phyloP scores from a whole-genome alignment of 2,797 vertebrate genomes.

The Sebastes matsubarae region DNA sequence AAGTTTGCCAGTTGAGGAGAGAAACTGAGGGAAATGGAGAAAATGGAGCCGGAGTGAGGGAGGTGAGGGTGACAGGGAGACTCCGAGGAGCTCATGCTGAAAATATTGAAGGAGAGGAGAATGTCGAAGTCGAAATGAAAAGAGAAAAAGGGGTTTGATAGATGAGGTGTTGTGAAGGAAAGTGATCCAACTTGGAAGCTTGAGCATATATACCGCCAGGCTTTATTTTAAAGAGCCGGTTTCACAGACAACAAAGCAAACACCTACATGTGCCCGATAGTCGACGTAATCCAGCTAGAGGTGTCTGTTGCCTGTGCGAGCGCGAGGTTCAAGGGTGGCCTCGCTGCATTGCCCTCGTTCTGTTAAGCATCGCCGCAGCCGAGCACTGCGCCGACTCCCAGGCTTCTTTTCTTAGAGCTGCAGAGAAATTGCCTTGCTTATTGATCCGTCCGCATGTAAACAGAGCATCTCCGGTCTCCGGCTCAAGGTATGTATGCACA shows the following conservation, averaged over 20 bases:
- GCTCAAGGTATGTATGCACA: constrained; percentile 64
- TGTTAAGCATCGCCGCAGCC: constrained; percentile 27
- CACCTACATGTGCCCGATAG: constrained; percentile 57
- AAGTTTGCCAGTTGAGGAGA: constrained; percentile 26
- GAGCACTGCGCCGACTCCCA: constrained; percentile 12
- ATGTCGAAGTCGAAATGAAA: constrained; percentile 37
- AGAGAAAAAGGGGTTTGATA: constrained; percentile 7
- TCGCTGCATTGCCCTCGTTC: constrained; percentile 50
- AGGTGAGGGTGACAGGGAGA: constrained; percentile 41
- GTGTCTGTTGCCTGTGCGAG: constrained; percentile 32
- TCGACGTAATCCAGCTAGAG: constrained; percentile 35
- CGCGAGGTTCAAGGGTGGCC: constrained; percentile 50
- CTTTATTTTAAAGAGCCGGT: constrained; percentile 56
- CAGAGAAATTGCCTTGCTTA: constrained; percentile 58
- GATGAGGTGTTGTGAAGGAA: constrained; percentile 4
- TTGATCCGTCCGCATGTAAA: constrained; percentile 70
- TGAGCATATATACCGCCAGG: neutral
- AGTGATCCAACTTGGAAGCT: neutral
- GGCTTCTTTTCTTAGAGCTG: constrained; percentile 67
- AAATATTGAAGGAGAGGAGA: constrained; percentile 50
- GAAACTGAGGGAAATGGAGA: constrained; percentile 14
- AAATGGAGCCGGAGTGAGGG: constrained; percentile 17
- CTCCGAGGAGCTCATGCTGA: constrained; percentile 49
- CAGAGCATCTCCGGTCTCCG: constrained; percentile 51
- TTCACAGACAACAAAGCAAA: constrained; percentile 48